phyloP scores from a whole-genome alignment of 1,140 invertebrate species.

The Coptotermes formosanus region DNA sequence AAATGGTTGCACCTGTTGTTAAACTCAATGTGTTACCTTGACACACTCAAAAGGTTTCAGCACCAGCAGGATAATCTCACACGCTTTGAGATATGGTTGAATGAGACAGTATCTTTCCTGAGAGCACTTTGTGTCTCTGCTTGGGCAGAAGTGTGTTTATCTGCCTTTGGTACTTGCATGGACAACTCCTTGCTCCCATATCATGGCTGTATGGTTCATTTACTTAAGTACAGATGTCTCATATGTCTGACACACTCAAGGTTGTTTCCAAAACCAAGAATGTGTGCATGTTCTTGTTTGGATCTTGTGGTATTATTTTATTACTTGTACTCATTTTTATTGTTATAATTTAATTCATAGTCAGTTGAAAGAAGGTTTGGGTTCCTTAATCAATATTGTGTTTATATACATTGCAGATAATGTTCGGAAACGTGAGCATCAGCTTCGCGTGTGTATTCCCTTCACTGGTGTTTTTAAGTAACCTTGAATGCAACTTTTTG shows the following conservation, averaged over 20 bases:
- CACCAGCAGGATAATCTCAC: too few species aligned
- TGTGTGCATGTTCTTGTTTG: background rate
- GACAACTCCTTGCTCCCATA: background rate
- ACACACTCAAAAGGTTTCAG: too few species aligned
- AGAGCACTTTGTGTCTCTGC: too few species aligned
- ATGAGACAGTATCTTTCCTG: too few species aligned
- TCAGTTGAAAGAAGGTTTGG: background rate
- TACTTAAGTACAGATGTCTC: background rate
- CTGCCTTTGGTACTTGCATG: background rate
- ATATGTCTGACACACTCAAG: background rate
- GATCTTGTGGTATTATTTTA: slow-evolving; percentile 16
- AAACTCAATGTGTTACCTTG: too few species aligned
- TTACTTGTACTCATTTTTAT: background rate
- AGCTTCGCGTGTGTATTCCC: background rate
- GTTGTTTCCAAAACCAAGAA: background rate
- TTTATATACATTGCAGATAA: background rate
- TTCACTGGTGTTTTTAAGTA: background rate
- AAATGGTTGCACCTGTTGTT: too few species aligned
- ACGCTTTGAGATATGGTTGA: too few species aligned
- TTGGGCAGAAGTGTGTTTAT: too few species aligned
- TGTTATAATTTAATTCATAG: background rate
- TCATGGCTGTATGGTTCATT: background rate
- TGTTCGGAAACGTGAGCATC: background rate
- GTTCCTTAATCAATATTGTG: background rate
- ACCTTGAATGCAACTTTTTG: background rate